Evolutionary conservation across 2,888 invertebrate species (phyloP).

Genomic region (Spicauda simplicius): DNA sequence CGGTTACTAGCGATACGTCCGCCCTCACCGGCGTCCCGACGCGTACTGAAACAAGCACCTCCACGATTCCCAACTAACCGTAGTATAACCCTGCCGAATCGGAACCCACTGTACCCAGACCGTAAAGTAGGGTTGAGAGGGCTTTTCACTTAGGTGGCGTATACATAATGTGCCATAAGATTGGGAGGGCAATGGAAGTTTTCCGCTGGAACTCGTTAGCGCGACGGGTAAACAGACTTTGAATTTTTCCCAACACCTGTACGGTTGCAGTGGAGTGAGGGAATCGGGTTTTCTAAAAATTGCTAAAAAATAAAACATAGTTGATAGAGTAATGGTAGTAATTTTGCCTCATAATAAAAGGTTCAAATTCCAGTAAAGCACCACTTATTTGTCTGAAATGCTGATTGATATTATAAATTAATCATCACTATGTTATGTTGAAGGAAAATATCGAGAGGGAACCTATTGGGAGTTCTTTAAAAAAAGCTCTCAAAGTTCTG

Average conservation of each 20-base stretch:
- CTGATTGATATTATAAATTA: no score
- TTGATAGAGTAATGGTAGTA: no score
- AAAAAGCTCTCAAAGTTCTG: no score
- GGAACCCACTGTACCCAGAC: constrained; percentile 32
- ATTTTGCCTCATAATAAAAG: no score
- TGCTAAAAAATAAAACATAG: no score
- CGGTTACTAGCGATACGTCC: constrained; percentile 52
- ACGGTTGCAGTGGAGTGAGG: neutral
- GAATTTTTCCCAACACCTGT: constrained; percentile 50
- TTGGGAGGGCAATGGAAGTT: constrained; percentile 39
- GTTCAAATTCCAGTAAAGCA: no score
- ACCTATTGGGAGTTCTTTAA: no score
- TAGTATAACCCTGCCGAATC: constrained; percentile 65
- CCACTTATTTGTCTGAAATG: no score
- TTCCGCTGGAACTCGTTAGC: constrained; percentile 51
- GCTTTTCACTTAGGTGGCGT: constrained; percentile 44
- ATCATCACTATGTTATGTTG: no score
- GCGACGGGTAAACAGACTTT: constrained; percentile 52
- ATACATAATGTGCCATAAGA: constrained; percentile 38
- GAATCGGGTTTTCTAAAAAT: neutral
- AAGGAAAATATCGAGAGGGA: no score
- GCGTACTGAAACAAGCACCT: constrained; percentile 64
- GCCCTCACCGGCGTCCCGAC: constrained; percentile 49
- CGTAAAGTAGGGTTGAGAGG: constrained; percentile 24
- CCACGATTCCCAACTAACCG: constrained; percentile 48